phyloP scores from a whole-genome alignment of 2,888 invertebrate genomes.

The Meta bourneti region DNA sequence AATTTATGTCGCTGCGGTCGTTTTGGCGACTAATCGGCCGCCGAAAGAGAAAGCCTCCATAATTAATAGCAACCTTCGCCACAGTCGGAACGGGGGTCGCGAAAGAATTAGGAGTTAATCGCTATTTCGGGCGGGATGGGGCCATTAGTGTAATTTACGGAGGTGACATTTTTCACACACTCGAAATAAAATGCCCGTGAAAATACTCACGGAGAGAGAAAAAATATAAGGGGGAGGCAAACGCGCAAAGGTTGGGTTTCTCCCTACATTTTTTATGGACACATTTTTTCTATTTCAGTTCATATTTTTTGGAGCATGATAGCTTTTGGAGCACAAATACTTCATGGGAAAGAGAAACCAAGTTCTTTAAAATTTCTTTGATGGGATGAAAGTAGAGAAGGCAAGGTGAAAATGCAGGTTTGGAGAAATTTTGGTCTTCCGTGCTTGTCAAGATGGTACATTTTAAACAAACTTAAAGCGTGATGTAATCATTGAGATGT shows the following conservation, averaged over 20 bases:
- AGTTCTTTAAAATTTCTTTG: not conserved
- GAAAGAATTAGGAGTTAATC: slow-evolving; percentile 76
- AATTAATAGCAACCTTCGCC: slow-evolving; percentile 52
- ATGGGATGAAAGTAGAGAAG: not conserved
- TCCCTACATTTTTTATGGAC: not conserved
- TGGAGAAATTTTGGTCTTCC: too few species aligned
- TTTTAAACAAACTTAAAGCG: too few species aligned
- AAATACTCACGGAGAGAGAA: slow-evolving; percentile 35
- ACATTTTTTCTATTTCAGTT: not conserved
- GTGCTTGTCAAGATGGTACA: too few species aligned
- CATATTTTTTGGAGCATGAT: not conserved
- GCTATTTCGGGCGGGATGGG: slow-evolving; percentile 72
- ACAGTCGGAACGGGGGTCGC: slow-evolving; percentile 36
- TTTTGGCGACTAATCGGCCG: slow-evolving; percentile 68
- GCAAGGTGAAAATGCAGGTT: not conserved
- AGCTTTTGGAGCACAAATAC: not conserved
- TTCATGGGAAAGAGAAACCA: not conserved
- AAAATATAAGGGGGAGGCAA: not conserved
- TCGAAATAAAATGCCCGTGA: slow-evolving; percentile 74
- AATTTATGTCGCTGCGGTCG: slow-evolving; percentile 46
- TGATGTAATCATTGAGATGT: too few species aligned
- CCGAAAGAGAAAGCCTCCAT: slow-evolving; percentile 36
- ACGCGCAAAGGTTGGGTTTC: not conserved
- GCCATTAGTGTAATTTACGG: slow-evolving; percentile 74
- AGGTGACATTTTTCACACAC: slow-evolving; percentile 74